phyloP scores from a whole-genome alignment of 1,140 invertebrate genomes.

The Hormaphis cornu region DNA sequence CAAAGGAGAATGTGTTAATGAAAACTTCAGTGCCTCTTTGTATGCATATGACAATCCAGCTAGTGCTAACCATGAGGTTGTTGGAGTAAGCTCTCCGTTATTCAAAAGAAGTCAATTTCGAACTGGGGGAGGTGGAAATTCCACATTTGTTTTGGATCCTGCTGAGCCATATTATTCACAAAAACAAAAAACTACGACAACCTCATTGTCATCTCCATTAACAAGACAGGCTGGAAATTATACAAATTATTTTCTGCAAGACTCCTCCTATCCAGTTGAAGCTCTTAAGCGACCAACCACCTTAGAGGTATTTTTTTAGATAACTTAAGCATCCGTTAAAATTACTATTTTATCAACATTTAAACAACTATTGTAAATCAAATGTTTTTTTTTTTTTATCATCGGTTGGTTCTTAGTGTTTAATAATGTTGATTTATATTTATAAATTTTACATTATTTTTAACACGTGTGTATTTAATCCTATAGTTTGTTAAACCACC shows the following conservation, averaged over 20 bases:
- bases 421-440: no score
- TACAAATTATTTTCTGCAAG: constrained; percentile 44
- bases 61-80: constrained; percentile 39
- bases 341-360: no score
- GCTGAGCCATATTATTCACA: background rate
- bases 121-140: background rate
- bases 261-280: constrained; percentile 44
- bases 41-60: constrained; percentile 56
- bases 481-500: no score
- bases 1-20: background rate
- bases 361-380: no score
- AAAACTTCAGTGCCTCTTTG: constrained; percentile 33
- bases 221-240: constrained; percentile 30
- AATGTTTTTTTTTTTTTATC: no score
- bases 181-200: background rate
- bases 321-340: no score
- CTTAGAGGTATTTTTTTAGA: constrained; percentile 47
- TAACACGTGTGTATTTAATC: no score
- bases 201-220: constrained; percentile 10
- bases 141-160: background rate
- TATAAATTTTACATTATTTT: no score
- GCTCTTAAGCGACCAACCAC: constrained; percentile 61
- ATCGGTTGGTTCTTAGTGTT: no score
- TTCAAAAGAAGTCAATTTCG: background rate
- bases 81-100: background rate